Conservation (phyloP, 2,797 vertebrate species). For the Pseudomugil gertrudae region DNA sequence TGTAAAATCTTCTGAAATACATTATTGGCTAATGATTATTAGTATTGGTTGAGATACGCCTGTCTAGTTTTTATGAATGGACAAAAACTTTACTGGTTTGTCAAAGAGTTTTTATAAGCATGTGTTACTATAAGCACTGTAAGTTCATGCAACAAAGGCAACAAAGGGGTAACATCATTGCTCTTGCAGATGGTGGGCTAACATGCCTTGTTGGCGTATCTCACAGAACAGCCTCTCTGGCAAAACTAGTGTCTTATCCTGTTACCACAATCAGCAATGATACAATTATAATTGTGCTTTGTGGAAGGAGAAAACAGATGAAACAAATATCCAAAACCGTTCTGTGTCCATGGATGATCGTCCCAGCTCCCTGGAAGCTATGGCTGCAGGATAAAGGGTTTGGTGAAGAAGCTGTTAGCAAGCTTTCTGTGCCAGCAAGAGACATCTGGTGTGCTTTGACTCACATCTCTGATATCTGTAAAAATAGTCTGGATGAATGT, state of each 20-base stretch:
- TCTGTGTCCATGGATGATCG: conserved; percentile 19
- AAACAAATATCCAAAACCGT: conserved; percentile 54
- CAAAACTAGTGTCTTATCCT: conserved; percentile 68
- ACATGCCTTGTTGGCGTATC: conserved; percentile 53
- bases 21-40: too few species aligned
- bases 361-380: conserved; percentile 18
- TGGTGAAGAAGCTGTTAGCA: conserved; percentile 19
- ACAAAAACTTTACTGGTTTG: conserved; percentile 9
- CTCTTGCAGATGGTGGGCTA: conserved; percentile 67
- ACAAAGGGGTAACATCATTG: conserved; percentile 55
- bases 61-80: too few species aligned
- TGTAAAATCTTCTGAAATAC: too few species aligned
- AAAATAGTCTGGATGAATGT: conserved; percentile 4
- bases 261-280: conserved; percentile 69
- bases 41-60: too few species aligned
- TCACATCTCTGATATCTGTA: conserved; percentile 11
- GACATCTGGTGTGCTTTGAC: conserved; percentile 43
- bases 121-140: conserved; percentile 36
- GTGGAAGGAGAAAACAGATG: conserved; percentile 51
- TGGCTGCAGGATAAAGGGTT: conserved; percentile 31
- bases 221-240: conserved; percentile 62
- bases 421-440: conserved; percentile 17
- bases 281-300: conserved; percentile 62
- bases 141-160: conserved; percentile 59
- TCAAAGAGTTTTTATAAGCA: conserved; percentile 14